phyloP scores from a whole-genome alignment of 2,797 vertebrate genomes.

The Hypotaenidia okinawae region DNA sequence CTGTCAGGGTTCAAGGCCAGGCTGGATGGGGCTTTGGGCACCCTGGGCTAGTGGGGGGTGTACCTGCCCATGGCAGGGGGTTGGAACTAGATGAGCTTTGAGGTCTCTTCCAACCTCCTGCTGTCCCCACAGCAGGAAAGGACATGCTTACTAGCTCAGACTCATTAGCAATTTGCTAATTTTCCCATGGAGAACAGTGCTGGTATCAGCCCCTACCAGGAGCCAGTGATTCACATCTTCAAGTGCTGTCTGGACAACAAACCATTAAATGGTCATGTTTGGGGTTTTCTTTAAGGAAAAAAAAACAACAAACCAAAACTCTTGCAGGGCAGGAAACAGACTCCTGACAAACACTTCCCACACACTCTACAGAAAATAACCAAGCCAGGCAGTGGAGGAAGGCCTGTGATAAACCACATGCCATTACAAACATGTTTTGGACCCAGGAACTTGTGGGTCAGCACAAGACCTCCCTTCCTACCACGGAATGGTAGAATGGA shows the following conservation, averaged over 20 bases:
- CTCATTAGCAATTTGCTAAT: background rate
- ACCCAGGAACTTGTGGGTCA: background rate
- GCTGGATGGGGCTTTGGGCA: fast-evolving
- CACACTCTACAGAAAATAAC: background rate
- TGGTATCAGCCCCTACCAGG: background rate
- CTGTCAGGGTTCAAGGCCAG: background rate
- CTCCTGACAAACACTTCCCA: background rate
- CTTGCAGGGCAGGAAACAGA: background rate
- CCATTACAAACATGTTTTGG: background rate
- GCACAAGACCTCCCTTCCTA: background rate
- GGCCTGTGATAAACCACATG: background rate
- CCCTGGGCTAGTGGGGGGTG: fast-evolving
- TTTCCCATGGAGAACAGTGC: background rate
- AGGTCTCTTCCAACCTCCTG: background rate
- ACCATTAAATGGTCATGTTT: background rate
- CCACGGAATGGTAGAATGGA: too few relatives aligned
- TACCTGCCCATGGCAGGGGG: fast-evolving
- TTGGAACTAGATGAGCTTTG: background rate
- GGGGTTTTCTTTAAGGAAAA: background rate
- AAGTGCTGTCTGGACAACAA: background rate
- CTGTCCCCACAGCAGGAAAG: background rate
- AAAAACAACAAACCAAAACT: background rate
- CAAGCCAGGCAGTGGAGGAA: background rate
- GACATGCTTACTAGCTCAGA: background rate
- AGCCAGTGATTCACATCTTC: constrained; percentile 10